Evolutionary conservation across 2,113 vertebrate species (phyloP).

Genomic region (Rhipidura dahli): DNA sequence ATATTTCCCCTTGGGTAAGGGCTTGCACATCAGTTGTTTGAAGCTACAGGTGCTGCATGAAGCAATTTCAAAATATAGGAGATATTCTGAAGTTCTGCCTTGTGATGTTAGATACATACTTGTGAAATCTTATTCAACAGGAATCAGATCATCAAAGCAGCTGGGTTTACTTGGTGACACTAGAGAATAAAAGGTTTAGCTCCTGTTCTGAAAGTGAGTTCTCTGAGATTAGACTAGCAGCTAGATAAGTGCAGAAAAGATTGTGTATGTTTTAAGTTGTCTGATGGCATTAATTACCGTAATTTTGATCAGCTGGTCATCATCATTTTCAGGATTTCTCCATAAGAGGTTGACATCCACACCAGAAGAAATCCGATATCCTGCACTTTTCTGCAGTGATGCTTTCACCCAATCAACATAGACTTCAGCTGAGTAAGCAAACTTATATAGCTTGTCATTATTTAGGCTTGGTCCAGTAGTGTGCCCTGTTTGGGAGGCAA

Average conservation of each 20-base stretch:
- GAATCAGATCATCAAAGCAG: neutral
- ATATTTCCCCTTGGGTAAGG: neutral
- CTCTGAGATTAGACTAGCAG: neutral
- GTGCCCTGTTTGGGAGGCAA: constrained; percentile 76
- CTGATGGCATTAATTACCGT: constrained; percentile 66
- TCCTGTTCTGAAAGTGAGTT: neutral
- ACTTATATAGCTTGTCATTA: constrained; percentile 89
- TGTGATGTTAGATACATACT: neutral
- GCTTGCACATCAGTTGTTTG: neutral
- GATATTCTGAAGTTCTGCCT: neutral
- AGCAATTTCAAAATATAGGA: neutral
- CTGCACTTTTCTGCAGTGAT: constrained; percentile 75
- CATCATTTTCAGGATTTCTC: constrained; percentile 87
- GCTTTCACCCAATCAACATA: constrained; percentile 77
- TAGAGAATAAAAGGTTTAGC: neutral
- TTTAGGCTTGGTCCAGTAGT: constrained; percentile 85
- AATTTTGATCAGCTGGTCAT: constrained; percentile 87
- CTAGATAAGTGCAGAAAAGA: neutral
- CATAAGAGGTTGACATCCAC: constrained; percentile 86
- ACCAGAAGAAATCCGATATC: constrained; percentile 82
- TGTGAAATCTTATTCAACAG: neutral
- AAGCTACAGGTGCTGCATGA: neutral
- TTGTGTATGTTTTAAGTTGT: neutral
- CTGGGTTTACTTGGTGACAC: neutral
- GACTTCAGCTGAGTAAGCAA: constrained; percentile 86